These are phyloP conservation scores for Misgurnus mizolepis DNA, from an alignment of 2,113 vertebrate genomes.

Conservation along the genomic window DNA sequence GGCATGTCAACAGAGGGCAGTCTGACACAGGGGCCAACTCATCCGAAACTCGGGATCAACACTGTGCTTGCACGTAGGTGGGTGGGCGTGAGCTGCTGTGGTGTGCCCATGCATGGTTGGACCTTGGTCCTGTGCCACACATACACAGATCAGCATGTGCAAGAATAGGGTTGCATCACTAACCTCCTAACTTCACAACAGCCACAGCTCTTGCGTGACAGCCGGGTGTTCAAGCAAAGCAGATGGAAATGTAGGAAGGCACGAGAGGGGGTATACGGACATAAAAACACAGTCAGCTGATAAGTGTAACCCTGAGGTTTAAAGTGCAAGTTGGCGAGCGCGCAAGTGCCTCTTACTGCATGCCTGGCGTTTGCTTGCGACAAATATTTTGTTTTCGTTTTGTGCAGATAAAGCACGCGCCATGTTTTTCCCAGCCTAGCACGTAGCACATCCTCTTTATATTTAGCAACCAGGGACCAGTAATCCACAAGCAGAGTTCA, in stretches of 20 bases:
- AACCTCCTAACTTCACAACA: slow-evolving; percentile 56
- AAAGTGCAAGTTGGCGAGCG: slow-evolving; percentile 53
- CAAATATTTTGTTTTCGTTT: slow-evolving; percentile 48
- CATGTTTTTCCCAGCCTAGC: slow-evolving; percentile 61
- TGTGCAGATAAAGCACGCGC: neutral
- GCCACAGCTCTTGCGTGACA: slow-evolving; percentile 60
- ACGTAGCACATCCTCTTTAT: slow-evolving; percentile 60
- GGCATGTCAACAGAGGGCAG: slow-evolving; percentile 31
- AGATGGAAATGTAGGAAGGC: slow-evolving; percentile 15
- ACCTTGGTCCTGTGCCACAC: slow-evolving; percentile 64
- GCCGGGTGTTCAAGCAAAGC: slow-evolving; percentile 45
- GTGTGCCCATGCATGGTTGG: slow-evolving; percentile 44
- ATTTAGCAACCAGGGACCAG: slow-evolving; percentile 65
- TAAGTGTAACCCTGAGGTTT: slow-evolving; percentile 54
- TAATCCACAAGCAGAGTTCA: slow-evolving; percentile 47
- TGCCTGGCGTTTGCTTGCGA: slow-evolving; percentile 21
- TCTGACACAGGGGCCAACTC: neutral
- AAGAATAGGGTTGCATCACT: slow-evolving; percentile 69
- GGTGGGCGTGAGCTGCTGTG: neutral
- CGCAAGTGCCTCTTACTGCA: neutral
- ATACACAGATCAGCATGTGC: slow-evolving; percentile 69
- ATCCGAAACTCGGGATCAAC: neutral
- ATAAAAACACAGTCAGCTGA: slow-evolving; percentile 51
- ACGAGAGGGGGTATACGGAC: slow-evolving; percentile 26
- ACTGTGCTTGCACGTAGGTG: neutral